Base-by-base conservation (phyloP, 2,888 invertebrate species). In the Hirtodrosophila alboralis region DNA sequence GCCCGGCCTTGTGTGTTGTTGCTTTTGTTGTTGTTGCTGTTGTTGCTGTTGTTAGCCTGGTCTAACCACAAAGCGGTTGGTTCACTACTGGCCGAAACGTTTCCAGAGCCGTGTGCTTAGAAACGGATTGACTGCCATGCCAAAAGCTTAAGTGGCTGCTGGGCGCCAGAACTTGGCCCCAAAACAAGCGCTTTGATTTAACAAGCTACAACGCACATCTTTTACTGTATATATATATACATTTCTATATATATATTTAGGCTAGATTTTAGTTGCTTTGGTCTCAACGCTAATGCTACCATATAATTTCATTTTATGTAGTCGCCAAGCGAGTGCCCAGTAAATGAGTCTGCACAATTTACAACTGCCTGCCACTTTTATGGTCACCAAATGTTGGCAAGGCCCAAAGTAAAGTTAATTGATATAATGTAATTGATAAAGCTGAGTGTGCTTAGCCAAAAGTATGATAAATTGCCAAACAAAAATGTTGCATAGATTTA, bases 121-220 rank as follows among this genome's bases (percentile, higher is more conserved):
- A 72, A 77, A 63, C 80, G 84, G 79, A 80, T 80, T 80, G 79
- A 80, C 84, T 80, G 75, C 77, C 77, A 84, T 75, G 77, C 84
- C 84, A 80, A 77, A 84, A 84, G 79, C 84, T 80, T 84, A 80
- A 80, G 79, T 80, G 79, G 69, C 84, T 84, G 64, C 64, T 61
- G 54, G 62, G 51, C 67, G 38, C 62, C 51, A 51, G 49, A n/a
- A 53, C 53, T 33, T 34, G 69, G 71, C 48, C 69, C 5, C 18
- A 18, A 18, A 71, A 56, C 54, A 36, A 59, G 47, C 53, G 73
- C 72, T 69, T 69, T 72, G 73, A 72, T 72, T 72, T 72, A 72
- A 72, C 73, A 68, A 65, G 59, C 73, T 57, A 54, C 68, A 52
- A 40, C 30, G 37, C 51, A 53, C 37, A 37, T 14, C 28, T 21